phyloP scores from a whole-genome alignment of 2,888 invertebrate genomes.

The Petrolisthes manimaculis region DNA sequence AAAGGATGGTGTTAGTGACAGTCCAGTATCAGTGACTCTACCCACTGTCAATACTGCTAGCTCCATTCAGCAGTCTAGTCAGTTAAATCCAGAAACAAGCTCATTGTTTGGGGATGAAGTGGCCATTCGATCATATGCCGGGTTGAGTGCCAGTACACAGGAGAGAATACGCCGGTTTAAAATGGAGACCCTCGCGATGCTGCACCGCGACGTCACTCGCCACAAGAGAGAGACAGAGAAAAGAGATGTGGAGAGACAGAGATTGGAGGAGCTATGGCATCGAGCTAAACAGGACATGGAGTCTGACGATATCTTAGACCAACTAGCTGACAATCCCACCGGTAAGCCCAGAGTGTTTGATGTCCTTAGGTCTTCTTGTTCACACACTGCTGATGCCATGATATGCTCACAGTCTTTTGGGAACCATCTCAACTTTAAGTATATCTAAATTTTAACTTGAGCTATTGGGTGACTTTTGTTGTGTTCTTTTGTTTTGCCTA shows the following conservation, averaged over 20 bases:
- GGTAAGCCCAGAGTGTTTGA: constrained; percentile 66
- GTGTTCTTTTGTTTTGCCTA: neutral
- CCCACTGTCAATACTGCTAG: constrained; percentile 57
- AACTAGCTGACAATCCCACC: constrained; percentile 71
- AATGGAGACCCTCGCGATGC: constrained; percentile 81
- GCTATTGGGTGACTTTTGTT: neutral
- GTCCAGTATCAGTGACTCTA: constrained; percentile 48
- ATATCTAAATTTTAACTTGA: neutral
- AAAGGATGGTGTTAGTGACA: constrained; percentile 59
- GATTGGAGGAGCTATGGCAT: constrained; percentile 73
- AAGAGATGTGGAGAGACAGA: constrained; percentile 70
- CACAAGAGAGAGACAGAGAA: constrained; percentile 66
- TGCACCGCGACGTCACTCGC: constrained; percentile 71
- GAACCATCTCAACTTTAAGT: neutral
- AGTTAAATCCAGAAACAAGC: constrained; percentile 64
- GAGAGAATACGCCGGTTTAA: constrained; percentile 80
- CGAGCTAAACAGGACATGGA: constrained; percentile 74
- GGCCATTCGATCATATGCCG: constrained; percentile 74
- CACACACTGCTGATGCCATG: neutral
- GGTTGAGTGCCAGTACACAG: constrained; percentile 75
- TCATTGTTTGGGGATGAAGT: constrained; percentile 57
- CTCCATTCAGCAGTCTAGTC: constrained; percentile 53
- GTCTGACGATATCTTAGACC: constrained; percentile 73
- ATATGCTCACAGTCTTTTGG: constrained; percentile 1
- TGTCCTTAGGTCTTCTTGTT: neutral